Evolutionary conservation across 2,888 invertebrate genomes (phyloP), one percentile per base, ranked within the genome.

Genomic region (Napeogenes inachia): DNA sequence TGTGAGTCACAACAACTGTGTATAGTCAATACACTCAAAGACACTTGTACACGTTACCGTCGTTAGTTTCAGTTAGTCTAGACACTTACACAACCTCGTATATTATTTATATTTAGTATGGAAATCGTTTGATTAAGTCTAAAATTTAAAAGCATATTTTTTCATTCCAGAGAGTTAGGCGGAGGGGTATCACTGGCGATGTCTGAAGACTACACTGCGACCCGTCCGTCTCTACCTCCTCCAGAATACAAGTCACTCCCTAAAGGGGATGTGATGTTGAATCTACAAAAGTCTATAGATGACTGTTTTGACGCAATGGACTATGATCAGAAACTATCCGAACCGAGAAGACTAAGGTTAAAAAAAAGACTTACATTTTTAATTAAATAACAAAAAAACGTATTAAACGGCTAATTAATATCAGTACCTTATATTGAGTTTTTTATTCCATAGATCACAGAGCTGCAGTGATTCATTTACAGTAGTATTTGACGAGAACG

Each of bases 381-480:
- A 21, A 21, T 21, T 21, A 21, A 21, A 21, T 21, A 21, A 21
- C 21, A 21, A 21, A 21, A 21, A 21, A 21, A 21, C 35, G 35
- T 35, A 3, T 35, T 6, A 35, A 35, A 5, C 35, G 6, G 35
- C 3, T 6, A 5, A 5, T 5, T 3, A 35, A 35, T 35, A 35
- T 21, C 21, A 21, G 21, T 5, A 35, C 35, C 4, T 42, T 42
- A 42, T 42, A 0, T 42, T 42, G 4, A 56, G 12, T 35, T 45
- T 53, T 45, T 35, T 10, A 13, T 4, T 67, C 69, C 53, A 4
- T 71, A 88, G 90, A 71, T 90, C 91, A 0, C 75, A 80, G 46
- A 91, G 91, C 67, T 89, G 88, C 77, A 89, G 84, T 71, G 90
- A 91, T 54, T 91, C 91, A 0, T 81, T 87, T 74, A 89, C 87